Evolutionary conservation across 2,113 vertebrate genomes (phyloP).

Genomic region (Ia io): DNA sequence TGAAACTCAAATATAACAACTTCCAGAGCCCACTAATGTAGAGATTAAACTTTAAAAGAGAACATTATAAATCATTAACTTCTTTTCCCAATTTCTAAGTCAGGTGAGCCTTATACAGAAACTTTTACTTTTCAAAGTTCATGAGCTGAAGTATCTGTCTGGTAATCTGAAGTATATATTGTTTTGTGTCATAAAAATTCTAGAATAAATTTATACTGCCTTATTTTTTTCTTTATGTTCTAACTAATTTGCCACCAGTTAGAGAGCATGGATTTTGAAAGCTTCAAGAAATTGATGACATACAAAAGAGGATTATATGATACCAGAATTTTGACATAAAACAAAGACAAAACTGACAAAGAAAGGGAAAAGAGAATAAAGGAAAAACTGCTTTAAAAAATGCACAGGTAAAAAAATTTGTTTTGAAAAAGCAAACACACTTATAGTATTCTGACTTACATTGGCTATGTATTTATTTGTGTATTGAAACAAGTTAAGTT

Average conservation of each 20-base stretch:
- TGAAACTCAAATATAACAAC: not conserved
- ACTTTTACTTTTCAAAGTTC: not conserved
- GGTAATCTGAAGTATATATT: not conserved
- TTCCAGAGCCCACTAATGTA: not conserved
- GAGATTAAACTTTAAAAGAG: constrained; percentile 1
- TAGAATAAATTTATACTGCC: not conserved
- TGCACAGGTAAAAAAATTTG: not conserved
- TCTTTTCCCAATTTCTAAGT: not conserved
- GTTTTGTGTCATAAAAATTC: not conserved
- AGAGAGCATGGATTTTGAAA: not conserved
- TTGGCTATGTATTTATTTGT: not conserved
- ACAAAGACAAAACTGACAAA: not conserved
- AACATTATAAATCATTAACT: not conserved
- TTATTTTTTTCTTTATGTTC: not conserved
- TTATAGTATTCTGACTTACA: not conserved
- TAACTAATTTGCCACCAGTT: not conserved
- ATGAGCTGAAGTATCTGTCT: not conserved
- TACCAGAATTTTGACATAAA: not conserved
- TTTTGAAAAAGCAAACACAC: not conserved
- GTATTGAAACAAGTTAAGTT: not conserved
- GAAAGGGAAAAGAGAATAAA: not conserved
- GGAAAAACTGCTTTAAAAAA: not conserved
- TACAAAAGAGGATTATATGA: not conserved
- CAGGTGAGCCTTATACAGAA: not conserved
- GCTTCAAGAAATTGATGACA: not conserved